Base-by-base conservation (phyloP, 2,888 invertebrate genomes). In the Diplazon laetatorius region DNA sequence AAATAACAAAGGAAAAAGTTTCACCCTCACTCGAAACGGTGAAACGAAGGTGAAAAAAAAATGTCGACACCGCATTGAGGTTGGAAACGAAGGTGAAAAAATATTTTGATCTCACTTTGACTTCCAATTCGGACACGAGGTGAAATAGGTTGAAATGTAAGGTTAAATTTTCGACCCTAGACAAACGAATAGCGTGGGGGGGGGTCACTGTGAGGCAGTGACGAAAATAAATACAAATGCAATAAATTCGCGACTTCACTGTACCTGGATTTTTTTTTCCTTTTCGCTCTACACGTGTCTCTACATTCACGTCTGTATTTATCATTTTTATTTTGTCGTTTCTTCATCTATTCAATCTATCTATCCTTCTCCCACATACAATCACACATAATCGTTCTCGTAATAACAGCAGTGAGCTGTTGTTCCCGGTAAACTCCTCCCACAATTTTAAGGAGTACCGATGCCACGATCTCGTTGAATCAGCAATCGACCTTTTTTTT, bases 251-350 rank as follows among this genome's bases (percentile, higher is more conserved):
- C 39, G 42, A 48, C 65, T 65, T 57, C 42, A 69, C 30, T 18
- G 39, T 42, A 63, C n/a, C n/a, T n/a, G n/a, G n/a, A n/a, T n/a
- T n/a, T n/a, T n/a, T 76, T 50, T 72, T 63, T 73, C 48, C 71
- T 71, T 62, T 48, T 30, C 14, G 39, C 37, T 68, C 59, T 55
- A 9, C 9, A 30, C 55, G 55, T 35, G 55, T 30, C 2, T 14
- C 25, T 52, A 25, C 52, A 16, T 30, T 55, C 55, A n/a, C 12
- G 14, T 52, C 2, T n/a, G 50, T n/a, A n/a, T n/a, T n/a, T n/a
- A n/a, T n/a, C n/a, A n/a, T n/a, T n/a, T n/a, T n/a, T n/a, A n/a
- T n/a, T n/a, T n/a, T n/a, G n/a, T n/a, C n/a, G n/a, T 68, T 57
- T 20, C 20, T 25, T 48, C 30, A 16, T 37, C 63, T 72, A 55